Evolutionary conservation across 2,797 vertebrate genomes (phyloP).

Genomic region (Mormyrops attenuatus): DNA sequence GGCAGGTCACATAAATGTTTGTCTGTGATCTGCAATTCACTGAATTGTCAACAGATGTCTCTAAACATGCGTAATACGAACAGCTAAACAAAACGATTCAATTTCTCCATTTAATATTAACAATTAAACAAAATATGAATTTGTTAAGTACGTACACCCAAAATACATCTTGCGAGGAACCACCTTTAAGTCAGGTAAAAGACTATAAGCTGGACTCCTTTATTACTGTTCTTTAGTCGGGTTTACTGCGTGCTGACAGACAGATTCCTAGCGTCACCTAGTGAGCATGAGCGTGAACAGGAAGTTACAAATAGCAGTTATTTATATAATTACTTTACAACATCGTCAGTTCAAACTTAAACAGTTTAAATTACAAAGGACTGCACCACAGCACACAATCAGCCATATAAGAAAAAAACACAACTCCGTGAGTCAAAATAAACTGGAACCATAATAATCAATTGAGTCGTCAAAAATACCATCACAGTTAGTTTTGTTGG

Average conservation of each 20-base stretch:
- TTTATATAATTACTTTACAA: not conserved
- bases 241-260: not conserved
- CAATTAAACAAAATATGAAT: not conserved
- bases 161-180: not conserved
- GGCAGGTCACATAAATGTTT: not conserved
- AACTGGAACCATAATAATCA: not conserved
- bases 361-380: not conserved
- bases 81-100: not conserved
- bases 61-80: not conserved
- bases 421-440: not conserved
- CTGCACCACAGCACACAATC: not conserved
- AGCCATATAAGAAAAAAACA: not conserved
- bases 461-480: not conserved
- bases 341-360: not conserved
- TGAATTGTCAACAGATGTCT: conserved; percentile 9
- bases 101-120: not conserved
- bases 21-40: not conserved
- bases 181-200: not conserved
- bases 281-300: not conserved
- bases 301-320: not conserved
- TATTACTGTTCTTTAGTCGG: not conserved
- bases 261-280: not conserved
- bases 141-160: not conserved
- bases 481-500: not conserved
- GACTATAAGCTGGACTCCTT: not conserved